These are phyloP conservation scores for Alsophila aescularia DNA, from an alignment of 2,888 invertebrate genomes.

Conservation along the genomic window DNA sequence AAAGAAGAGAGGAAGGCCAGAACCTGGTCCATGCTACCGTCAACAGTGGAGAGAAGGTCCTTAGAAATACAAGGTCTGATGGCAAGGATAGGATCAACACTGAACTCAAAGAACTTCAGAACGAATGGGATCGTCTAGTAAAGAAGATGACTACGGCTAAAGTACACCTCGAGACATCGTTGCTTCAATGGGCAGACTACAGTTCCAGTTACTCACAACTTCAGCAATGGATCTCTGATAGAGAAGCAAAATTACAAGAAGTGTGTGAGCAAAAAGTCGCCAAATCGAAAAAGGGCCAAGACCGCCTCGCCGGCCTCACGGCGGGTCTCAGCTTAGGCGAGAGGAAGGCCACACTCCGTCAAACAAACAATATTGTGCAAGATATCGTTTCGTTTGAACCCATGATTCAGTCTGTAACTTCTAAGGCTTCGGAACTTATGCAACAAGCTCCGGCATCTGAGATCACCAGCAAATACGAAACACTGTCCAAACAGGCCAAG, in stretches of 20 bases:
- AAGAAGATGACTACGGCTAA: slow-evolving; percentile 96
- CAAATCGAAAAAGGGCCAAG: slow-evolving; percentile 90
- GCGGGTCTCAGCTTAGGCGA: slow-evolving; percentile 92
- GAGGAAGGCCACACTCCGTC: slow-evolving; percentile 93
- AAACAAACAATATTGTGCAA: slow-evolving; percentile 97
- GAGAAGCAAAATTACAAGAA: slow-evolving; percentile 96
- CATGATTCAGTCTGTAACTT: slow-evolving; percentile 97
- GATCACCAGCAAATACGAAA: slow-evolving; percentile 96
- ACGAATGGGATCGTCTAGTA: slow-evolving; percentile 95
- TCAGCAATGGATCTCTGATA: slow-evolving; percentile 97
- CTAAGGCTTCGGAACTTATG: slow-evolving; percentile 96
- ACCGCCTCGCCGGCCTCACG: slow-evolving; percentile 87
- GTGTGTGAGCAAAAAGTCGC: slow-evolving; percentile 93
- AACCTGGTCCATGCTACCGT: slow-evolving; percentile 93
- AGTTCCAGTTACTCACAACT: slow-evolving; percentile 96
- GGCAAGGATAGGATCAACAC: slow-evolving; percentile 94
- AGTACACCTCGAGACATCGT: slow-evolving; percentile 94
- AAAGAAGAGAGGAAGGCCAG: slow-evolving; percentile 94
- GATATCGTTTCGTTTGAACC: slow-evolving; percentile 98
- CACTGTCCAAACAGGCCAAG: slow-evolving; percentile 94
- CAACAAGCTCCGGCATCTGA: slow-evolving; percentile 96
- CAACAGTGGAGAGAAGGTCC: slow-evolving; percentile 95
- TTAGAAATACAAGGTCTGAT: slow-evolving; percentile 94
- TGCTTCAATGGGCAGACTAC: slow-evolving; percentile 98
- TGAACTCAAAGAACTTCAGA: slow-evolving; percentile 94